Evolutionary conservation across 2,888 invertebrate species (phyloP).

Genomic region (Esperia sulphurella): DNA sequence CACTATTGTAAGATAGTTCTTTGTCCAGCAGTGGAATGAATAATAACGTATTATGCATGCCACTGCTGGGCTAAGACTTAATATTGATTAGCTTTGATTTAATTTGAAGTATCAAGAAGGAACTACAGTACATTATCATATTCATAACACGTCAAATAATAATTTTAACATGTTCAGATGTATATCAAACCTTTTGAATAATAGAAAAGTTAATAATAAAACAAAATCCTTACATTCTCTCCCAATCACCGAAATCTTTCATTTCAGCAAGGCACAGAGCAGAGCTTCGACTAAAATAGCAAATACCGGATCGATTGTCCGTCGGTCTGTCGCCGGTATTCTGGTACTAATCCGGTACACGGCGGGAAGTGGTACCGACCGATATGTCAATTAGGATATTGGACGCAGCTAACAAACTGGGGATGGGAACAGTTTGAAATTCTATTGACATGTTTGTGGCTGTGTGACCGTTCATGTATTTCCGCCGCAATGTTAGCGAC

Average conservation of each 20-base stretch:
- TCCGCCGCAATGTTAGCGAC: conserved; percentile 1
- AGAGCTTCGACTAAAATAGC: conserved; percentile 9
- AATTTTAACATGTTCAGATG: no score
- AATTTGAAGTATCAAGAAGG: no score
- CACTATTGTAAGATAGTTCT: no score
- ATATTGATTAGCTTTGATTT: no score
- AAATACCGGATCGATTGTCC: conserved; percentile 25
- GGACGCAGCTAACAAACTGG: conserved; percentile 31
- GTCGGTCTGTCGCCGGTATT: conserved; percentile 22
- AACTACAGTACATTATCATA: no score
- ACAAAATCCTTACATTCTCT: background rate
- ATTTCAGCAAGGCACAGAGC: background rate
- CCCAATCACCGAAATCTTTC: background rate
- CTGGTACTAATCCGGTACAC: conserved; percentile 32
- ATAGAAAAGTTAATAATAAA: background rate
- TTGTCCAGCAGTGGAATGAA: no score
- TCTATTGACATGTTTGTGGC: conserved; percentile 14
- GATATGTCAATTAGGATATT: conserved; percentile 64
- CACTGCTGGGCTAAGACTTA: no score
- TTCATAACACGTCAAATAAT: no score
- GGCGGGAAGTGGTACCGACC: conserved; percentile 33
- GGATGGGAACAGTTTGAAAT: conserved; percentile 15
- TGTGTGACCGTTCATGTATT: conserved; percentile 11
- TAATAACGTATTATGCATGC: no score
- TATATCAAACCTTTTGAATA: background rate